Conservation (phyloP, 2,888 invertebrate genomes). For the Formica aserva region DNA sequence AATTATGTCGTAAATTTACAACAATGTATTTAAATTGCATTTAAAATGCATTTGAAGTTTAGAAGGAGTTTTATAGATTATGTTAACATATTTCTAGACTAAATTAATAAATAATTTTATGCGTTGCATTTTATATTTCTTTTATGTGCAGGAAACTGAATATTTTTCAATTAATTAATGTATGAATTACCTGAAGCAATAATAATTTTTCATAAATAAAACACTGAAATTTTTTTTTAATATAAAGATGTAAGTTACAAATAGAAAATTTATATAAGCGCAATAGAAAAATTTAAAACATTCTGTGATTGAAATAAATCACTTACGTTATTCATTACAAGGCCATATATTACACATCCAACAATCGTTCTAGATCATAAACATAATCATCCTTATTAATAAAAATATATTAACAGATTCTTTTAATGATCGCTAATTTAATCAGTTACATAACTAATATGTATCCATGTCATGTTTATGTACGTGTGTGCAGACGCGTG, state of each 20-base stretch:
- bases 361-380: neutral
- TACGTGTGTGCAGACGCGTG: neutral
- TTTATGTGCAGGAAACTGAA: neutral
- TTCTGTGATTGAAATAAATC: neutral
- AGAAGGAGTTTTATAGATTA: neutral
- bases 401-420: neutral
- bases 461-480: neutral
- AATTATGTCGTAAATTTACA: constrained; percentile 14
- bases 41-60: neutral
- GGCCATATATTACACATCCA: neutral
- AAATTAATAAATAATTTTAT: neutral
- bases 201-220: neutral
- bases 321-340: neutral
- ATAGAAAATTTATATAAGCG: neutral
- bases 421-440: constrained; percentile 1
- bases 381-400: neutral
- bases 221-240: neutral
- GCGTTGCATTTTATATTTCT: neutral
- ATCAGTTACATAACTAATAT: constrained; percentile 7
- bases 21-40: neutral
- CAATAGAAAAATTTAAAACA: neutral
- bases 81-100: constrained; percentile 1
- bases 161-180: neutral
- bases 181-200: neutral
- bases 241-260: neutral